Conservation (phyloP, 2,888 invertebrate species). For the Synergus laeviventris region DNA sequence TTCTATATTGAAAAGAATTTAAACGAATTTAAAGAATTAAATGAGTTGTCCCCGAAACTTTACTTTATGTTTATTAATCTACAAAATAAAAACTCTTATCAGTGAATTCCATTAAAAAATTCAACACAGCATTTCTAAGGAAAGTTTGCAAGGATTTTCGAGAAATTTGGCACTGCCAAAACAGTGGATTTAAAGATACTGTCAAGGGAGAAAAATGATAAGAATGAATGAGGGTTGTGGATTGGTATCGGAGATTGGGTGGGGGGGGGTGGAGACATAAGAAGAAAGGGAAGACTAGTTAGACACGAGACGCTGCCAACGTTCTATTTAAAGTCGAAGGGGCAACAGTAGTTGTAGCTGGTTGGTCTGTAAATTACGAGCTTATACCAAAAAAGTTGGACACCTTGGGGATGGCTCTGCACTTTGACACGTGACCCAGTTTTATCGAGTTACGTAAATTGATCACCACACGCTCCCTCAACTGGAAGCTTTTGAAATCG, state of each 20-base stretch:
- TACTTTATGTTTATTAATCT: not conserved
- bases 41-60: not conserved
- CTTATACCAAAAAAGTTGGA: conserved; percentile 70
- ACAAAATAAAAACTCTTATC: not conserved
- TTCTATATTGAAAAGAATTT: too few species aligned
- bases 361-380: conserved; percentile 73
- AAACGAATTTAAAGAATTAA: not conserved
- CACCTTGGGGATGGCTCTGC: conserved; percentile 71
- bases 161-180: conserved; percentile 25
- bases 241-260: conserved; percentile 21
- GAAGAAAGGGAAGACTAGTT: conserved; percentile 49
- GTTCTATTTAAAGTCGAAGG: conserved; percentile 72
- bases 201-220: conserved; percentile 33
- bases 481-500: conserved; percentile 53
- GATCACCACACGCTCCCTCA: conserved; percentile 64
- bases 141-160: conserved; percentile 29
- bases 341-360: conserved; percentile 63
- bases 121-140: not conserved
- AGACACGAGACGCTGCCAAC: conserved; percentile 67
- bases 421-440: conserved; percentile 74
- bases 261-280: not conserved
- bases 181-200: conserved; percentile 30
- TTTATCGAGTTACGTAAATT: conserved; percentile 72
- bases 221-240: conserved; percentile 17
- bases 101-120: conserved; percentile 24